Base-by-base conservation (phyloP, 2,888 invertebrate genomes). In the Pristionchus japonicus region DNA sequence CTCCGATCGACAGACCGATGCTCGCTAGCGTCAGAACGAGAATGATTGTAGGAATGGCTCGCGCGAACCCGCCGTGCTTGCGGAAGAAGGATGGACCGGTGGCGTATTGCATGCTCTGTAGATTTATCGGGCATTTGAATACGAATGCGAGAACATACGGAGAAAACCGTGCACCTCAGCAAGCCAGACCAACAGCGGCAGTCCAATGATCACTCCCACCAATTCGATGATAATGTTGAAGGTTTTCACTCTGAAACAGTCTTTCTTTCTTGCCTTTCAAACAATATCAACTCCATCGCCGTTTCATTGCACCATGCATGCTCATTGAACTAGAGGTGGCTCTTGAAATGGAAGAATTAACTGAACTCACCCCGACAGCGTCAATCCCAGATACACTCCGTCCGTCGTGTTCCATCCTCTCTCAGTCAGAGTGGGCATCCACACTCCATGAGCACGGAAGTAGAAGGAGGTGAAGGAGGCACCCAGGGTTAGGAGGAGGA, bases 41-140 rank as follows among this genome's bases (percentile, higher is more conserved):
- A 43, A 74, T 37, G 11, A 74, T 74, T 4, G 74, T 17, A 40
- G 74, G 74, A 37, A 74, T 74, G 74, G 74, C 74, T 6, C 74
- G n/a, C 17, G 74, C 74, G 40, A 31, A 74, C 23, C 74, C 74
- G 0, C 74, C 74, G n/a, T 74, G 74, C 37, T 43, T 37, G 40
- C 74, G 74, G 40, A 74, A 74, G 74, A 74, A 74, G 37, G 74
- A 74, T 1, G 74, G 74, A n/a, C 74, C 74, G 31, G 74, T 74
- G 6, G 74, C 74, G 40, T 74, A 74, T 40, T 74, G 74, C n/a
- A 31, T 74, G 40, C 74, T 74, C 74, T 74, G n/a, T 6, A 74
- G 20, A n/a, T 40, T 11, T 40, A 74, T 40, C 20, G 20, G 20
- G 37, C 11, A 27, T 64, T 27, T 31, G 31, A 31, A n/a, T 31